Conservation (phyloP, 2,113 vertebrate genomes). For the Datnioides undecimradiatus region DNA sequence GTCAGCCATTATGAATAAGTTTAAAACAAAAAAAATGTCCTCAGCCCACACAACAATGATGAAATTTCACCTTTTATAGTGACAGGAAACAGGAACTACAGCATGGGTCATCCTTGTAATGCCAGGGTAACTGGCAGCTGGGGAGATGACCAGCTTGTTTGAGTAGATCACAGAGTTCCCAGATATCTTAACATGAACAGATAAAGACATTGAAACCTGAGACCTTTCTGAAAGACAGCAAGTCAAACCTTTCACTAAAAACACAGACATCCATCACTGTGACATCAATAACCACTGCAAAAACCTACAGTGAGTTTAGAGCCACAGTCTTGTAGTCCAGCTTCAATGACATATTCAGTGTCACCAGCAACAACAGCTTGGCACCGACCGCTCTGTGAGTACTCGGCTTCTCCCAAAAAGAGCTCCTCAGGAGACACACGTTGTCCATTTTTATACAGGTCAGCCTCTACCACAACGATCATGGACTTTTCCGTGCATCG, state of each 20-base stretch:
- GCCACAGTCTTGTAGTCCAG: slow-evolving; percentile 58
- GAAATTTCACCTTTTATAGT: slow-evolving; percentile 52
- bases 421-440: slow-evolving; percentile 38
- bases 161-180: slow-evolving; percentile 59
- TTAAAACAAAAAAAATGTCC: background rate
- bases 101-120: slow-evolving; percentile 29
- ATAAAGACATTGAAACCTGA: background rate
- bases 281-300: background rate
- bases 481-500: slow-evolving; percentile 49
- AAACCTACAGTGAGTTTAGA: slow-evolving; percentile 42
- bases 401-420: slow-evolving; percentile 23
- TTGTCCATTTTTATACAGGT: slow-evolving; percentile 8
- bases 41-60: background rate
- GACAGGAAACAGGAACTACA: slow-evolving; percentile 59
- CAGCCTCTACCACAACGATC: slow-evolving; percentile 41
- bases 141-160: slow-evolving; percentile 48
- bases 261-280: background rate
- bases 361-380: slow-evolving; percentile 13
- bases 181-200: slow-evolving; percentile 9
- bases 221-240: background rate
- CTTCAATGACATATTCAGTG: slow-evolving; percentile 42
- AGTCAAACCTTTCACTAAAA: background rate
- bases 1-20: background rate
- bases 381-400: slow-evolving; percentile 7
- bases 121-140: background rate